Evolutionary conservation across 2,797 vertebrate species (phyloP), one percentile per base, ranked within the genome.

Genomic region (Rachycentron canadum): DNA sequence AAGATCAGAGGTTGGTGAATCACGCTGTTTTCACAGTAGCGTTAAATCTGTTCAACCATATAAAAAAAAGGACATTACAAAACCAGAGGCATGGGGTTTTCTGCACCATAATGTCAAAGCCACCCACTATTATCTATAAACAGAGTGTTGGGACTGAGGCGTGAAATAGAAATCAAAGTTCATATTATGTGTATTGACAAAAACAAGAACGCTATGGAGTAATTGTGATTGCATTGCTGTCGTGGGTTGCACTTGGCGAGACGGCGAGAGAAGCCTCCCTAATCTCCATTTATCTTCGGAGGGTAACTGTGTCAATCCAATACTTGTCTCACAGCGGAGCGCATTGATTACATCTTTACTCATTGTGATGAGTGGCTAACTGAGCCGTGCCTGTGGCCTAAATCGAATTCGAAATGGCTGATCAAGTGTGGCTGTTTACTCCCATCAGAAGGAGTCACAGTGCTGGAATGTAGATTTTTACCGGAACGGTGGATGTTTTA

Each of bases 271-370:
- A 64, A 58, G 84, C 82, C 76, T 83, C 67, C 69, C 79, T 88
- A 85, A 89, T 93, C 86, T 89, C 75, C 85, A 88, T 91, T 90
- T 83, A 83, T 92, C 82, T 90, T 91, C 69, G 58, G 73, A 78
- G 83, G 88, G 89, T 83, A 90, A 86, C 81, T 90, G 91, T 93
- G 91, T 90, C 91, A 92, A 91, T 92, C 87, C 87, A 85, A 93
- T 92, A 82, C 76, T 88, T 88, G 86, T 88, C 83, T 83, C 86
- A 76, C 87, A 86, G 88, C 62, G 43, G 79, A 86, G 87, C 69
- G 83, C 86, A 91, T 91, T 82, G 89, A 93, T 93, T 93, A 87
- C 84, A 90, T 93, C 88, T 89, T 85, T 82, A 82, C 80, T 85
- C 84, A 81, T 84, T 76, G 87, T 89, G 85, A 88, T 87, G 89